These are phyloP conservation scores for Melinaea menophilus DNA, from an alignment of 2,888 invertebrate genomes.

Conservation along the genomic window DNA sequence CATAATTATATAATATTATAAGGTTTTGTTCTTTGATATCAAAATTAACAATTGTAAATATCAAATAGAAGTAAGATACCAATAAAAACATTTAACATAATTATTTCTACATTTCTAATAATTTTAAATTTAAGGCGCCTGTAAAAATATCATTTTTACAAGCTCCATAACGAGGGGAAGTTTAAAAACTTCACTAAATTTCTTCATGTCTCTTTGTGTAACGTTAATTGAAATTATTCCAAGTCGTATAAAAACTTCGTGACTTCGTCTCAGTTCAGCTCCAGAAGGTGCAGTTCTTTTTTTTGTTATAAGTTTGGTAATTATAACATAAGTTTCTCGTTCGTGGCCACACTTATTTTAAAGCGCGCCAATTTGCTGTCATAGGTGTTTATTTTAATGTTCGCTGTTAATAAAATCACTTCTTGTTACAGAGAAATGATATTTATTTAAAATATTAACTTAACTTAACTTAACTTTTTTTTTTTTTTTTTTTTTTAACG, in stretches of 20 bases:
- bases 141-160: too few relatives aligned
- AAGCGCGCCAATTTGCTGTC: conserved; percentile 40
- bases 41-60: too few relatives aligned
- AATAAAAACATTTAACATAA: too few relatives aligned
- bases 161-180: not conserved
- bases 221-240: not conserved
- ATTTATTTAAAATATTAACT: too few relatives aligned
- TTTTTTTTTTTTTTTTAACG: too few relatives aligned
- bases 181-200: conserved; percentile 3
- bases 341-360: conserved; percentile 41
- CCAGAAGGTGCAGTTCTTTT: conserved; percentile 2
- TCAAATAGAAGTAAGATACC: too few relatives aligned
- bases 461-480: too few relatives aligned
- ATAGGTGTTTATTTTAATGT: not conserved
- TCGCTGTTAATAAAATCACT: not conserved
- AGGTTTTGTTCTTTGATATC: too few relatives aligned
- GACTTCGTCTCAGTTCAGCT: not conserved
- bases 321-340: conserved; percentile 62
- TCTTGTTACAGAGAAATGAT: too few relatives aligned
- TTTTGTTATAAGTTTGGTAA: conserved; percentile 56
- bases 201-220: not conserved
- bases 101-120: too few relatives aligned
- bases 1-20: too few relatives aligned
- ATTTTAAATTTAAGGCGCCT: too few relatives aligned
- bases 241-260: not conserved